phyloP scores from a whole-genome alignment of 2,797 vertebrate genomes.

The Mus spretus region DNA sequence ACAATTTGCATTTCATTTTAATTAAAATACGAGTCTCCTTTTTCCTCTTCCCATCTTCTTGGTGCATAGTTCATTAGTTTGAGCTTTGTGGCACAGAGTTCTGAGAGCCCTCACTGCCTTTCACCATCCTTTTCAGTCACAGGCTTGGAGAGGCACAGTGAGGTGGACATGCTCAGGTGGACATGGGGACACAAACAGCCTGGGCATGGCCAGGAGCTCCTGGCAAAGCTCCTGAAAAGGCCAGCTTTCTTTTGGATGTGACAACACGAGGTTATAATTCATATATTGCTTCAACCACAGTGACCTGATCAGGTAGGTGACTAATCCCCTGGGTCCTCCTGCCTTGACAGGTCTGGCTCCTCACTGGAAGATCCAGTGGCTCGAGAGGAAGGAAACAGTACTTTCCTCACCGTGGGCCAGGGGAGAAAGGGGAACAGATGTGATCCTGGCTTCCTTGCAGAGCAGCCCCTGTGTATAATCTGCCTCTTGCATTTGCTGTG shows the following conservation, averaged over 20 bases:
- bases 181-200: background rate
- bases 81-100: background rate
- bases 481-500: background rate
- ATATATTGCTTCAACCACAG: background rate
- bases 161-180: background rate
- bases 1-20: background rate
- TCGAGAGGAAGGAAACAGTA: background rate
- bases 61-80: background rate
- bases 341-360: too few relatives aligned
- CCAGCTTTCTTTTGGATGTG: background rate
- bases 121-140: background rate
- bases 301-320: fast-evolving
- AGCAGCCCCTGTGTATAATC: background rate
- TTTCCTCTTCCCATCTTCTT: background rate
- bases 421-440: background rate
- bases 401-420: background rate
- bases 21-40: background rate
- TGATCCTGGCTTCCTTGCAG: background rate
- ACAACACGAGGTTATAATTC: background rate
- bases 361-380: background rate
- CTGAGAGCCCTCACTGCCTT: fast-evolving
- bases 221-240: fast-evolving
- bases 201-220: background rate
- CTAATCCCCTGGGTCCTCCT: background rate
- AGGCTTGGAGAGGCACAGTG: background rate